Conservation (phyloP, 2,113 vertebrate species). For the Procavia capensis region DNA sequence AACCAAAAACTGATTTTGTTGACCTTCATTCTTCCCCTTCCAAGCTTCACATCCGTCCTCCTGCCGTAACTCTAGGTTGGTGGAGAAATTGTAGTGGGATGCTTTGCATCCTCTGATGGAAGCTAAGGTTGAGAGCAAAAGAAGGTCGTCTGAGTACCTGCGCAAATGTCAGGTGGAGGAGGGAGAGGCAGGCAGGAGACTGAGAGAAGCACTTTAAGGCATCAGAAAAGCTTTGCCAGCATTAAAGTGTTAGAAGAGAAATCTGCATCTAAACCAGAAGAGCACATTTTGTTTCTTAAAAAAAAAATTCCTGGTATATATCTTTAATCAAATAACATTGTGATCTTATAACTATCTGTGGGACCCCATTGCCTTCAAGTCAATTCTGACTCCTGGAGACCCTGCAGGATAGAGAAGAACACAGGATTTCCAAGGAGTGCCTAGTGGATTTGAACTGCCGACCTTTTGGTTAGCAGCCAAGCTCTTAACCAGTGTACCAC, state of each 20-base stretch:
- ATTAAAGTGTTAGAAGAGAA: neutral
- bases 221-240: neutral
- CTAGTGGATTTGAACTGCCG: too few species aligned
- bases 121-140: neutral
- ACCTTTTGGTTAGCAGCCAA: too few species aligned
- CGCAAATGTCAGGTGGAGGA: neutral
- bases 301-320: neutral
- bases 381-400: too few species aligned
- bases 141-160: neutral
- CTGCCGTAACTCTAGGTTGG: neutral
- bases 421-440: too few species aligned
- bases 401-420: too few species aligned
- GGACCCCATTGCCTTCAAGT: too few species aligned
- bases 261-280: neutral
- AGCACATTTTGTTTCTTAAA: neutral
- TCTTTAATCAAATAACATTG: neutral
- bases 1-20: neutral
- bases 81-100: neutral
- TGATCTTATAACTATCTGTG: neutral
- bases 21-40: slow-evolving; percentile 44
- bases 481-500: too few species aligned
- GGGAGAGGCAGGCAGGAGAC: neutral
- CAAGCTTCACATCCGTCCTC: neutral
- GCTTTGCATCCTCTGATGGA: neutral
- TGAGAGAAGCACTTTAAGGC: neutral